Conservation (phyloP, 2,113 vertebrate species). For the Thryonomys swinderianus region DNA sequence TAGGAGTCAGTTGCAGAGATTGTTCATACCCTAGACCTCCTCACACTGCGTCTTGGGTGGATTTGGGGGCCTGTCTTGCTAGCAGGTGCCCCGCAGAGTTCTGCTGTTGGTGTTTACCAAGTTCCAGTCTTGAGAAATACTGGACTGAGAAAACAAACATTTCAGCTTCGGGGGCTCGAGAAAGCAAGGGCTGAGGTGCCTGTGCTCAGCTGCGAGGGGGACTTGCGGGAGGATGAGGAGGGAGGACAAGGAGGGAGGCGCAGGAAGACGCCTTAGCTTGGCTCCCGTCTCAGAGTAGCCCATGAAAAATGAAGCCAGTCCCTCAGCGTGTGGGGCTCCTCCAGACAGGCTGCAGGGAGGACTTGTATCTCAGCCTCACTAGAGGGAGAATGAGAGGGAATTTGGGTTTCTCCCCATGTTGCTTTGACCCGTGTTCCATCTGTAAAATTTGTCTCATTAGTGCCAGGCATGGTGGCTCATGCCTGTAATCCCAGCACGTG, state of each 20-base stretch:
- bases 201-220: background rate
- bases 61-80: background rate
- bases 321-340: background rate
- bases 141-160: background rate
- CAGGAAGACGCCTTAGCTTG: background rate
- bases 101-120: background rate
- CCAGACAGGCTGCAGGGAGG: background rate
- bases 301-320: background rate
- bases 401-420: background rate
- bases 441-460: background rate
- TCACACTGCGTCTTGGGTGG: background rate
- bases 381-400: too few relatives aligned
- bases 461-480: too few relatives aligned
- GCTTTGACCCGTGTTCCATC: background rate
- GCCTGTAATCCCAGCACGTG: too few relatives aligned
- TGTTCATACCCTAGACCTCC: background rate
- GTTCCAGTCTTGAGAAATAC: background rate
- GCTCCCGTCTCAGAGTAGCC: background rate
- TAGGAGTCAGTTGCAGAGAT: background rate
- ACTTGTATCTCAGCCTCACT: fast-evolving
- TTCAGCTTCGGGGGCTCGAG: background rate
- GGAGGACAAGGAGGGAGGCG: too few relatives aligned
- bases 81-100: background rate
- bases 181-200: background rate
- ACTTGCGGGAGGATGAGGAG: background rate